Base-by-base conservation (phyloP, 1,140 invertebrate genomes). In the Hyles euphorbiae region DNA sequence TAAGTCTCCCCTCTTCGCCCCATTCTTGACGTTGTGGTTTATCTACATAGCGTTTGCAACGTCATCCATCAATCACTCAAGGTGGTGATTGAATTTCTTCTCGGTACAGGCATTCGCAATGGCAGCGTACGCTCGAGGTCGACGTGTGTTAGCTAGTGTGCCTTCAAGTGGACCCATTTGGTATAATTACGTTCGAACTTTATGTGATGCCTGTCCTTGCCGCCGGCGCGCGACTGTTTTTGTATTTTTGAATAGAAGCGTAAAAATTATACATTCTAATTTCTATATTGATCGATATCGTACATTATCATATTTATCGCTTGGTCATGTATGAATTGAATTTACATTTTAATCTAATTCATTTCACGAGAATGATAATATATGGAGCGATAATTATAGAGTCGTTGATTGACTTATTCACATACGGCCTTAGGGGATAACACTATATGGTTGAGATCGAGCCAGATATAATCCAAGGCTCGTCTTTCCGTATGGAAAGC, bases 111-210 rank as follows among this genome's bases (percentile, higher is more conserved):
- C 61, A 61, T 53, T 67, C 52, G 61, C 62, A 69, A 72, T 54
- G 68, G 70, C 48, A 49, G 61, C 63, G 62, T 60, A 33, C 47
- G n/a, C 34, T 22, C 72, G 72, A 85, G 82, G 82, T 69, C 72
- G 61, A 77, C 82, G 12, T 77, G 81, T 83, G 70, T 75, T 74
- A 80, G 72, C 74, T 58, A 55, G 80, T 70, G 72, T 72, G 65
- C 83, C 83, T 86, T 86, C 79, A 61, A 62, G 61, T 62, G 63
- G 56, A 68, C 81, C 61, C 74, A 86, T 86, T 86, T 82, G 83
- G 79, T 83, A 86, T 83, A 83, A 85, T 85, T 85, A 80, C 76
- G 69, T 74, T 73, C 71, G 72, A 83, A 83, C 74, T 81, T 82
- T 76, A 79, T 67, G 61, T 53, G 55, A 58, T 58, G 59, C 62